Percentiles rank a stretch among this genome's conserved stretches.
Conservation (phyloP, 2,113 vertebrate genomes). For the Platycercus adscitus region DNA sequence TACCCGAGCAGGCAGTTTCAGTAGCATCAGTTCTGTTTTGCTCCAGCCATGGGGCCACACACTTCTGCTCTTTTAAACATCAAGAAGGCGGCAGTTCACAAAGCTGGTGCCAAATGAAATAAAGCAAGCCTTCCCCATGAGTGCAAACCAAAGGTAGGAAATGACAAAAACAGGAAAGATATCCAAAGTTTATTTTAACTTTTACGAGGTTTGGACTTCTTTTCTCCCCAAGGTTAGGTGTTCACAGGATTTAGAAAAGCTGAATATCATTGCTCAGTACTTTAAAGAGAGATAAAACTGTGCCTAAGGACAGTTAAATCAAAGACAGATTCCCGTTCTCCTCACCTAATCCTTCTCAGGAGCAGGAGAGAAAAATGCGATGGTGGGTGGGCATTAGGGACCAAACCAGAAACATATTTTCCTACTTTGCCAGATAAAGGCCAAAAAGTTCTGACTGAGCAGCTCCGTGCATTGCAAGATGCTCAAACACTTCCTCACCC, state of each 20-base stretch:
- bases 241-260: constrained; percentile 5
- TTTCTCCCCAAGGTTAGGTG: background rate
- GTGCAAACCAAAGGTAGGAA: background rate
- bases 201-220: background rate
- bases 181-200: background rate
- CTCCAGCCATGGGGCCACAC: background rate
- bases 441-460: background rate
- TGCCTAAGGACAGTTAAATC: background rate
- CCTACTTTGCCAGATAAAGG: background rate
- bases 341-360: constrained; percentile 1
- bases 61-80: background rate
- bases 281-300: background rate
- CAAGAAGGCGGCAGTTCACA: background rate
- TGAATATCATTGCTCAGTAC: background rate
- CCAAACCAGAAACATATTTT: constrained; percentile 5
- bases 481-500: background rate
- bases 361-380: background rate
- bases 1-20: background rate
- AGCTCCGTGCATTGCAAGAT: background rate
- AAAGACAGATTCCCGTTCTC: constrained; percentile 4
- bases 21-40: background rate
- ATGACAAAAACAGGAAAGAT: background rate
- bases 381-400: constrained; percentile 2
- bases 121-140: background rate
- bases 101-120: background rate